These are phyloP conservation scores for Ibycter americanus DNA, from an alignment of 2,797 vertebrate genomes.

Conservation along the genomic window DNA sequence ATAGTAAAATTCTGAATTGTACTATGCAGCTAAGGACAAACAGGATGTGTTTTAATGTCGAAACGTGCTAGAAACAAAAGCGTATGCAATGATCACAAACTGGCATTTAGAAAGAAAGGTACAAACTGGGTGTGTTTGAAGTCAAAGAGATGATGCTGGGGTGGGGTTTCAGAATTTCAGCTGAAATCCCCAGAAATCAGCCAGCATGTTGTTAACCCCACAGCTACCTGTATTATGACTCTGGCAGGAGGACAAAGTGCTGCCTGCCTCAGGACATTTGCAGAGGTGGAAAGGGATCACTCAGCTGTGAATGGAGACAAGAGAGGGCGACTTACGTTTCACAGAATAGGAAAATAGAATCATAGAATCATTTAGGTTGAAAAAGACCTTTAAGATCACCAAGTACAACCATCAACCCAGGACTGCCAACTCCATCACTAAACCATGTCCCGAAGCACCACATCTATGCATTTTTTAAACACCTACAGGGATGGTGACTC, in stretches of 20 bases:
- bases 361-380: too few relatives aligned
- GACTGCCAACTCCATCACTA: too few relatives aligned
- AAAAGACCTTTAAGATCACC: too few relatives aligned
- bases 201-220: not conserved
- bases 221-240: not conserved
- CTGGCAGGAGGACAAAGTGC: not conserved
- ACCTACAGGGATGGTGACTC: too few relatives aligned
- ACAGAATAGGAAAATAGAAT: too few relatives aligned
- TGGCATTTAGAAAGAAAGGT: not conserved
- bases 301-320: rapidly evolving
- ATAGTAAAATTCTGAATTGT: not conserved
- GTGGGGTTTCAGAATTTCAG: not conserved
- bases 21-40: not conserved
- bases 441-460: too few relatives aligned
- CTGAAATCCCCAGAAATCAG: not conserved
- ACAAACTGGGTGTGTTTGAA: not conserved
- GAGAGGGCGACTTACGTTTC: rapidly evolving
- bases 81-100: not conserved
- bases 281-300: not conserved
- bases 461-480: too few relatives aligned
- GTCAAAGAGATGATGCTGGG: not conserved
- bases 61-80: not conserved
- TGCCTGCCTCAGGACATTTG: rapidly evolving
- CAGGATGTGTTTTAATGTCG: not conserved
- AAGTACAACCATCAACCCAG: too few relatives aligned